A percentile compares a stretch with the other conserved stretches of the same genome.
phyloP scores from a whole-genome alignment of 1,140 invertebrate species.

The Latrodectus geometricus region DNA sequence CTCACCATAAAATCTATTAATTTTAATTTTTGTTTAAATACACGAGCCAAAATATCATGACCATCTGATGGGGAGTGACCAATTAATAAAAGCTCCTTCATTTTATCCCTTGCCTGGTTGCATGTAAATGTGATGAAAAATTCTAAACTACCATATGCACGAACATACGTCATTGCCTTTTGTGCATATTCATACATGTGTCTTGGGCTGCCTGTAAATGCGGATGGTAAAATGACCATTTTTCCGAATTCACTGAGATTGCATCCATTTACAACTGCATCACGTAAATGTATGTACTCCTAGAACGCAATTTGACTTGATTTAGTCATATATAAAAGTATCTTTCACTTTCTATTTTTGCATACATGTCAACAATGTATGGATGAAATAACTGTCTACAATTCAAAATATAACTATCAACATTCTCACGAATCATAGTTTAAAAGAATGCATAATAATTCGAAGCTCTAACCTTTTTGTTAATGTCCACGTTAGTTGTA shows the following conservation, averaged over 20 bases:
- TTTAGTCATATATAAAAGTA: background rate
- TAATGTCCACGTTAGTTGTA: too few relatives aligned
- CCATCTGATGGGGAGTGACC: slow-evolving; percentile 26
- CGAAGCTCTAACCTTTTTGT: background rate
- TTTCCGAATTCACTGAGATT: background rate
- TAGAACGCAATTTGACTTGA: background rate
- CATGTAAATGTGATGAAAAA: slow-evolving; percentile 68
- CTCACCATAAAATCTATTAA: too few relatives aligned
- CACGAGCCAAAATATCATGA: too few relatives aligned
- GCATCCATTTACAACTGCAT: background rate
- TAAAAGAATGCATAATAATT: background rate
- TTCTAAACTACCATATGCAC: slow-evolving; percentile 67
- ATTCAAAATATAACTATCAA: background rate
- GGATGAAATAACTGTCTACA: background rate
- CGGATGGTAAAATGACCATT: background rate
- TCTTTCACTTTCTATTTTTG: background rate
- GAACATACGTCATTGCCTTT: slow-evolving; percentile 67
- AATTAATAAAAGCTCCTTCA: too few relatives aligned
- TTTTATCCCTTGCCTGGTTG: too few relatives aligned
- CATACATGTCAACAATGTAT: slow-evolving; percentile 12
- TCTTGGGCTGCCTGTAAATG: slow-evolving; percentile 55
- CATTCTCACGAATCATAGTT: background rate
- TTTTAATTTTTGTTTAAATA: too few relatives aligned
- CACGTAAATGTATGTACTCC: background rate
- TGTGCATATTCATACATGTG: slow-evolving; percentile 63